Percentiles rank a stretch among this genome's conserved stretches.
Conservation (phyloP, 1,140 invertebrate genomes). For the Orius insidiosus region DNA sequence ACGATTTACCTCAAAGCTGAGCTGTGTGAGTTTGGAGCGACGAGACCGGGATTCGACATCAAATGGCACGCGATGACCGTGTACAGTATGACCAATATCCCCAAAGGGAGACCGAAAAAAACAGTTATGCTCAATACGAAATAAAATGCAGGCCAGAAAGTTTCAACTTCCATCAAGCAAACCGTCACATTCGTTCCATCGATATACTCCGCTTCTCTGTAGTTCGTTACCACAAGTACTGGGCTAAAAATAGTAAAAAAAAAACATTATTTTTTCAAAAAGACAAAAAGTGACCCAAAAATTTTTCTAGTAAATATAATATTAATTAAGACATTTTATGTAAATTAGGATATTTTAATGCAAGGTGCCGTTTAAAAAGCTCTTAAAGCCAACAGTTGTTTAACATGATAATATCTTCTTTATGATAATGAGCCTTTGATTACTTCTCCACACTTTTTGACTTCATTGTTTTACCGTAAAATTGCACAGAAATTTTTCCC, state of each 20-base stretch:
- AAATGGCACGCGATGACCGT: constrained; percentile 65
- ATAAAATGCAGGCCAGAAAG: constrained; percentile 54
- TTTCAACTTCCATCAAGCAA: constrained; percentile 54
- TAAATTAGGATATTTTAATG: too few relatives aligned
- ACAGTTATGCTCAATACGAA: constrained; percentile 58
- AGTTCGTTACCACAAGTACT: constrained; percentile 55
- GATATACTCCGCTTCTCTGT: constrained; percentile 44
- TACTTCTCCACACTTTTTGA: too few relatives aligned
- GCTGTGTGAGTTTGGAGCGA: constrained; percentile 24
- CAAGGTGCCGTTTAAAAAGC: too few relatives aligned
- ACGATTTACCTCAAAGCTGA: constrained; percentile 12
- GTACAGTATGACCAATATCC: constrained; percentile 63
- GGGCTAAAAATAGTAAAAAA: constrained; percentile 51
- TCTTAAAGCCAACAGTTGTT: too few relatives aligned
- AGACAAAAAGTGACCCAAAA: constrained; percentile 2
- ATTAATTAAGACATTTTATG: too few relatives aligned
- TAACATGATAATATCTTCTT: too few relatives aligned
- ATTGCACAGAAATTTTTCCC: too few relatives aligned
- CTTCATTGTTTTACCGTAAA: too few relatives aligned
- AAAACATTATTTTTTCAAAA: constrained; percentile 3
- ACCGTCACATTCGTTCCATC: constrained; percentile 50
- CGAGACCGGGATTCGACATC: constrained; percentile 53
- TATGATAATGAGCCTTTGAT: too few relatives aligned
- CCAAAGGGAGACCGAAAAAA: constrained; percentile 70
- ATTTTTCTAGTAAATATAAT: too few relatives aligned